Base-by-base conservation (phyloP, 2,888 invertebrate species). In the Notodonta ziczac region DNA sequence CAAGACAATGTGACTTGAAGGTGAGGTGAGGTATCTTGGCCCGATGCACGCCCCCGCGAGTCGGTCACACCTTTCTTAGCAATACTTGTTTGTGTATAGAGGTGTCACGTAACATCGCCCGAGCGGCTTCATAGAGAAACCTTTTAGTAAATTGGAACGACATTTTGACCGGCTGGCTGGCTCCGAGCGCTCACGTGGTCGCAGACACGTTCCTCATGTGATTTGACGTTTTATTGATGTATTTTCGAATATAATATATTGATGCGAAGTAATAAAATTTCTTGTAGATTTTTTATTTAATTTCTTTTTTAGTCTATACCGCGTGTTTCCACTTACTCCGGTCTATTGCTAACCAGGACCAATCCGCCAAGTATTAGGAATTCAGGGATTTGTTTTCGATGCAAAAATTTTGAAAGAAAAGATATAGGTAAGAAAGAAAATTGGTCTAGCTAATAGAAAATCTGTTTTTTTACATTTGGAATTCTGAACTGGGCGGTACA, bases 131-230 rank as follows among this genome's bases (percentile, higher is more conserved):
- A 78, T 74, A 72, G 69, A 53, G 82, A 87, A 85, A 78, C 86
- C 86, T 87, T 89, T 88, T 87, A 87, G 82, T 80, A 88, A 86
- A 89, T 88, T 87, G 85, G 73, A 79, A 72, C 73, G 85, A 85
- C 85, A 72, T 79, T 82, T 82, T 78, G 79, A 75, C 76, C 69
- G 71, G 69, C 73, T 65, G 67, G 59, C 46, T 63, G 56, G 67
- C 63, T 70, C 56, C 54, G 68, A 60, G 63, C 64, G 66, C 70
- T 58, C 70, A 72, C 71, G 65, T 71, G 70, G 70, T 63, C 69
- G 66, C 67, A 69, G 73, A 69, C 66, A 74, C 69, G 66, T 70
- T 63, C 65, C 63, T 61, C 66, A 69, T 70, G 72, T 63, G 72
- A 65, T 75, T 70, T 64, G 70, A 74, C 76, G 72, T 65, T 61